Conservation (phyloP, 2,797 vertebrate genomes). For the Peromyscus attwateri region DNA sequence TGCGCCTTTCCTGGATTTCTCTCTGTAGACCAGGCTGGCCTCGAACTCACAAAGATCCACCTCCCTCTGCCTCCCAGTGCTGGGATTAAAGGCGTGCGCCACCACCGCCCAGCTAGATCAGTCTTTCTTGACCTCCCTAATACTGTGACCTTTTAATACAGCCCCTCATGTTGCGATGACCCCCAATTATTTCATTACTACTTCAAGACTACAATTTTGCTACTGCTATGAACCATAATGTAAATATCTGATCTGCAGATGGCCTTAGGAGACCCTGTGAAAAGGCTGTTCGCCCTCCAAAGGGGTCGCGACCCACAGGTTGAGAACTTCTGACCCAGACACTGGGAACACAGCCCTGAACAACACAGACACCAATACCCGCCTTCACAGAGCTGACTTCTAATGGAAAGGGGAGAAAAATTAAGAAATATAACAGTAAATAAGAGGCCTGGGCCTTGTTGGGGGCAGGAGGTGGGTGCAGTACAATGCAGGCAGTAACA, state of each 20-base stretch:
- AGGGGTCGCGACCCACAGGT: neutral
- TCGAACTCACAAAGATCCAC: no score
- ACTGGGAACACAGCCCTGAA: neutral
- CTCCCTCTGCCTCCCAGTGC: no score
- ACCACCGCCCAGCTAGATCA: neutral
- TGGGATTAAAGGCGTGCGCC: no score
- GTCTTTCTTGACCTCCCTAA: neutral
- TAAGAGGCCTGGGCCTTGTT: neutral
- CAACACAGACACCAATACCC: neutral
- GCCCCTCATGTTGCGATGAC: neutral
- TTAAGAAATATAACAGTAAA: neutral
- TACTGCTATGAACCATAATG: neutral
- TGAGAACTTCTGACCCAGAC: neutral
- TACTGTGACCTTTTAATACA: neutral
- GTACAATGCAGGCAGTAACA: neutral
- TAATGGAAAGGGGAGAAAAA: neutral
- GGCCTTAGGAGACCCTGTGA: neutral
- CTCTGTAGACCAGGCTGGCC: no score
- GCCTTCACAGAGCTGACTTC: neutral
- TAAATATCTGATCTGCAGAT: neutral
- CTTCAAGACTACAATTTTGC: neutral
- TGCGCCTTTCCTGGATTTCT: no score
- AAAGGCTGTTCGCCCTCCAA: neutral
- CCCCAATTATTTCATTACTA: neutral
- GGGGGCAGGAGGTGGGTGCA: accelerated